Evolutionary conservation across 2,113 vertebrate species (phyloP), one percentile per base, ranked within the genome.

Genomic region (Asarcornis scutulata): DNA sequence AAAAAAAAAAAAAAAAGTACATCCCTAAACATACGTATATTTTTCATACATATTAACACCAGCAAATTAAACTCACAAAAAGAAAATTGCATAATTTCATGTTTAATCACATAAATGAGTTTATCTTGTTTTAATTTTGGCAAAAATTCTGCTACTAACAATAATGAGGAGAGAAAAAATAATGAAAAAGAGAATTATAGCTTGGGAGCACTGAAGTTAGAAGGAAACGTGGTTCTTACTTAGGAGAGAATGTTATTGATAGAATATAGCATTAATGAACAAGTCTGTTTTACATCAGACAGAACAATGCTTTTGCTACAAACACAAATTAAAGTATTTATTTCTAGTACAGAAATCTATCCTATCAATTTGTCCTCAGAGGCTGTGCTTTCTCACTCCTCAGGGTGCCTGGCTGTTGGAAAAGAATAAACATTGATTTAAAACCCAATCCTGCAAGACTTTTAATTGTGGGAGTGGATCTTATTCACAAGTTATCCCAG

Each of bases 241-340:
- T 67, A 14, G 22, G 73, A 8, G 42, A 81, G 36, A 38, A 9
- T 16, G 11, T 60, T 86, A 85, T 32, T 40, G 32, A 42, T 68
- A 81, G 66, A 90, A 56, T 67, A 71, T 4, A 82, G 5, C 25
- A 72, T 78, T 90, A 83, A 94, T 53, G 53, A 92, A 62, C 9
- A 72, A 48, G 38, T 6, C 15, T 91, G 17, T 32, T 91, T 86
- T 91, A 29, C 34, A 67, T 90, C 58, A 91, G 52, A 23, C 64
- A 91, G 48, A 17, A 55, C 16, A 42, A 75, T 71, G 52, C 29
- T 86, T 93, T 86, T 91, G 36, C 55, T 76, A 62, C 50, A 89
- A 84, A 78, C 73, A 78, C 52, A 94, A 91, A 96, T 93, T 83
- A 81, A 94, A 78, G 42, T 50, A 60, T 91, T 90, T 90, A 32